These are phyloP conservation scores for Himalopsyche anomala DNA, from an alignment of 2,888 invertebrate species.

Conservation along the genomic window DNA sequence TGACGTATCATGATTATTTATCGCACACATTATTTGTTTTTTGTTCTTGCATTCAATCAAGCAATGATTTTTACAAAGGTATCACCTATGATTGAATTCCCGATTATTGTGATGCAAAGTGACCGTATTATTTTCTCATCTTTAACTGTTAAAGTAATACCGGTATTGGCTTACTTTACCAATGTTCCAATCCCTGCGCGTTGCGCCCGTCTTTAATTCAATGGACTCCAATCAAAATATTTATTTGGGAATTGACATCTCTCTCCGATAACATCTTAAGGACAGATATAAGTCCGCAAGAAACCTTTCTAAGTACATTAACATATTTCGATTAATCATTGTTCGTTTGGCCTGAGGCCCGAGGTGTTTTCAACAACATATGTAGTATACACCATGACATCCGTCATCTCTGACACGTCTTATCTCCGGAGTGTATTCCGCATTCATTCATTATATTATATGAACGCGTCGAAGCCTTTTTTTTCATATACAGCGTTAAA, in stretches of 20 bases:
- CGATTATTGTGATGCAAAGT: too few species aligned
- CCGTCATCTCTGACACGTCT: constrained; percentile 56
- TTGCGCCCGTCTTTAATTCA: neutral
- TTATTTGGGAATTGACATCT: constrained; percentile 54
- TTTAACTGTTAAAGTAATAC: too few species aligned
- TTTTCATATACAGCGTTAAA: too few species aligned
- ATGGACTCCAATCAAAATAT: constrained; percentile 55
- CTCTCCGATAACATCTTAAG: constrained; percentile 45
- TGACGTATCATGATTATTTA: too few species aligned
- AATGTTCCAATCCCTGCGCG: neutral
- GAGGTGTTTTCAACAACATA: constrained; percentile 55
- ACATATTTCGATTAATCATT: constrained; percentile 58
- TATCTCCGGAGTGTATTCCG: constrained; percentile 51
- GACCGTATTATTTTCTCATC: too few species aligned
- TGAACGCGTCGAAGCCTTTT: too few species aligned
- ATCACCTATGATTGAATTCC: too few species aligned
- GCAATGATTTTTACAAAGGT: too few species aligned
- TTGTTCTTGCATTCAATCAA: too few species aligned
- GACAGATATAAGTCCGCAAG: constrained; percentile 46
- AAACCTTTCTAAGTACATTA: constrained; percentile 46
- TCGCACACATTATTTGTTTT: too few species aligned
- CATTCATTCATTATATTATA: constrained; percentile 46
- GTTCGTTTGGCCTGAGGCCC: neutral
- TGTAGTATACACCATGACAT: constrained; percentile 39
- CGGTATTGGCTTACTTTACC: too few species aligned